These are phyloP conservation scores for Ephydatia muelleri DNA, from an alignment of 37 sponge, comb jelly and placozoan genomes.

Conservation along the genomic window DNA sequence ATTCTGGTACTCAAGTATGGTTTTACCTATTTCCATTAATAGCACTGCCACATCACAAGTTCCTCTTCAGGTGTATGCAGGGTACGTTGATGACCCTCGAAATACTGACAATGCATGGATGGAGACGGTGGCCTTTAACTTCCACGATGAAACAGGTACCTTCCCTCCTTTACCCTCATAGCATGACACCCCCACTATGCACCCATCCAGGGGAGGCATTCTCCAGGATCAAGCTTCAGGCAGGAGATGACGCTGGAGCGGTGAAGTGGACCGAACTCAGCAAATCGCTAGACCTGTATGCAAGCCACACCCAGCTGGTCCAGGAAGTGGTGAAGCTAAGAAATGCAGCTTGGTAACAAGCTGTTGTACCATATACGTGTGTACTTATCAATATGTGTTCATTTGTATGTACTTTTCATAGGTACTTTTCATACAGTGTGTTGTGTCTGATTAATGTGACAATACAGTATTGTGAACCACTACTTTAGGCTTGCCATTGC, in stretches of 20 bases:
- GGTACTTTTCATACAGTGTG: too few species aligned
- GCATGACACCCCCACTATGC: too few species aligned
- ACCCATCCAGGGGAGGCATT: slow-evolving; percentile 56
- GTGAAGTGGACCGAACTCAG: slow-evolving; percentile 87
- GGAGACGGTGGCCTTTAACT: slow-evolving; percentile 97
- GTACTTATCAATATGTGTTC: too few species aligned
- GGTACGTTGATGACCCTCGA: slow-evolving; percentile 97
- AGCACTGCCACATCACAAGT: too few species aligned
- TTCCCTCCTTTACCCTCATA: too few species aligned
- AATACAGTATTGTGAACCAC: too few species aligned
- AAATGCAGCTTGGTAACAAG: slow-evolving; percentile 70
- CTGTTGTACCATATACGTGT: too few species aligned
- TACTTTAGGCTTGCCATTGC: too few species aligned
- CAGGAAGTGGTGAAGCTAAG: slow-evolving; percentile 55
- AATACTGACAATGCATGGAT: slow-evolving; percentile 99
- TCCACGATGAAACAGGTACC: slow-evolving; percentile 92
- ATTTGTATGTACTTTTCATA: too few species aligned
- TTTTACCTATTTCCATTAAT: too few species aligned
- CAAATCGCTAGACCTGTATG: slow-evolving; percentile 75
- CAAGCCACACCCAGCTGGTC: slow-evolving; percentile 87
- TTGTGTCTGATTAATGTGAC: too few species aligned
- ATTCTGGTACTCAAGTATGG: slow-evolving; percentile 3
- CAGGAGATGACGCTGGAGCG: slow-evolving; percentile 98
- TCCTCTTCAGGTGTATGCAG: slow-evolving; percentile 82
- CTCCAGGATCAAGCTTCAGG: slow-evolving; percentile 65